These are phyloP conservation scores for Drosophila pachea DNA, from an alignment of 1,140 invertebrate genomes.

Conservation along the genomic window DNA sequence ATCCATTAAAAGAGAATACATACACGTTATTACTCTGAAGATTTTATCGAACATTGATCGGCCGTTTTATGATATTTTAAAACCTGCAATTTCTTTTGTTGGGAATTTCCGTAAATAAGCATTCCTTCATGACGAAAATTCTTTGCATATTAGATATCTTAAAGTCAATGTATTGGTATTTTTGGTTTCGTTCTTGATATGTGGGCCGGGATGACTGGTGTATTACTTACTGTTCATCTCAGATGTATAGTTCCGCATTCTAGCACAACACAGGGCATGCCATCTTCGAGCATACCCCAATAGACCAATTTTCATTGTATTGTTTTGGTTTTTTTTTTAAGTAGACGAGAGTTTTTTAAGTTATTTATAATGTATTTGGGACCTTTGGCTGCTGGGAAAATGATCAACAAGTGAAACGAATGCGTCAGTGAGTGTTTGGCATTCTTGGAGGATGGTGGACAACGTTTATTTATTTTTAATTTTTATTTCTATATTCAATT, in stretches of 20 bases:
- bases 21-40: too few species aligned
- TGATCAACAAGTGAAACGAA: conserved; percentile 34
- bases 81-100: conserved; percentile 10
- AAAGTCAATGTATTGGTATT: neutral
- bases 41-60: neutral
- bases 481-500: conserved; percentile 24
- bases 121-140: conserved; percentile 40
- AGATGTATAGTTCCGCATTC: neutral
- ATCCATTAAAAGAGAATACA: too few species aligned
- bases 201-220: too few species aligned
- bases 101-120: conserved; percentile 43
- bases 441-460: conserved; percentile 34
- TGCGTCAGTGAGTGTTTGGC: conserved; percentile 33
- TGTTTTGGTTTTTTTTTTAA: conserved; percentile 36
- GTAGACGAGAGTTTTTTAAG: conserved; percentile 28
- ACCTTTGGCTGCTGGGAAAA: conserved; percentile 36
- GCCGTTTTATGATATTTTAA: too few species aligned
- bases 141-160: conserved; percentile 12
- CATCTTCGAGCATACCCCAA: neutral
- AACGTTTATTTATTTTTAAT: conserved; percentile 18
- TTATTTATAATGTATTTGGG: conserved; percentile 48
- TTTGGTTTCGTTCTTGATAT: conserved; percentile 17
- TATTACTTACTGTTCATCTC: too few species aligned
- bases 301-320: neutral
- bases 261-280: neutral